Conservation (phyloP, 2,797 vertebrate species). For the Clarias pachynema region DNA sequence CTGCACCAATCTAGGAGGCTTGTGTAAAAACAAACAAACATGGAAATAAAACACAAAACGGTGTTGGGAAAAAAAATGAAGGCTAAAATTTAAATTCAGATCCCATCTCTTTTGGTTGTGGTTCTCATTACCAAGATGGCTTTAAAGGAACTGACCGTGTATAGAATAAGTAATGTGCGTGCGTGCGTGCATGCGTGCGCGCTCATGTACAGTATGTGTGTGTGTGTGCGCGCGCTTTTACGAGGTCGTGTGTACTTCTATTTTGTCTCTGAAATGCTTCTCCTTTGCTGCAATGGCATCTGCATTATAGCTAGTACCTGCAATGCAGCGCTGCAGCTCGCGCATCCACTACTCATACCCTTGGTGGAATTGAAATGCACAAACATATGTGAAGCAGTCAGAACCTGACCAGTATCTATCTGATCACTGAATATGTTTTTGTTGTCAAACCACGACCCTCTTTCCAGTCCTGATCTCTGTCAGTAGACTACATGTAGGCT, state of each 20-base stretch:
- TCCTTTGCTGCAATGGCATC: conserved; percentile 60
- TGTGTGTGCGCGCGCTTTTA: conserved; percentile 18
- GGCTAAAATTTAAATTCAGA: background rate
- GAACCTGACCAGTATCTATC: background rate
- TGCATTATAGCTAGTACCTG: conserved; percentile 60
- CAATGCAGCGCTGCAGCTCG: conserved; percentile 77
- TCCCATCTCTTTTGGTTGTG: conserved; percentile 57
- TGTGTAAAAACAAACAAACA: background rate
- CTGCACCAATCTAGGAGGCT: background rate
- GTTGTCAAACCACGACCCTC: conserved; percentile 1
- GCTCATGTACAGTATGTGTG: conserved; percentile 9
- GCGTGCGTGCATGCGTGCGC: conserved; percentile 22
- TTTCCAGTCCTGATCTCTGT: background rate
- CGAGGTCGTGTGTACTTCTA: conserved; percentile 39
- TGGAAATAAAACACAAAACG: background rate
- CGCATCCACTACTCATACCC: conserved; percentile 37
- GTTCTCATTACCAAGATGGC: conserved; percentile 59
- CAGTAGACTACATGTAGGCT: conserved; percentile 1
- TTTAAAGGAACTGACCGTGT: conserved; percentile 65
- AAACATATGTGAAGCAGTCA: background rate
- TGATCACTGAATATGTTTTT: background rate
- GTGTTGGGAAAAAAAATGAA: background rate
- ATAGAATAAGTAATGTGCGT: conserved; percentile 66
- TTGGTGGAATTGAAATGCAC: background rate
- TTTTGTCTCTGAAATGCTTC: conserved; percentile 47